Base-by-base conservation (phyloP, 1,140 invertebrate genomes). In the Diachasmimorpha longicaudata region DNA sequence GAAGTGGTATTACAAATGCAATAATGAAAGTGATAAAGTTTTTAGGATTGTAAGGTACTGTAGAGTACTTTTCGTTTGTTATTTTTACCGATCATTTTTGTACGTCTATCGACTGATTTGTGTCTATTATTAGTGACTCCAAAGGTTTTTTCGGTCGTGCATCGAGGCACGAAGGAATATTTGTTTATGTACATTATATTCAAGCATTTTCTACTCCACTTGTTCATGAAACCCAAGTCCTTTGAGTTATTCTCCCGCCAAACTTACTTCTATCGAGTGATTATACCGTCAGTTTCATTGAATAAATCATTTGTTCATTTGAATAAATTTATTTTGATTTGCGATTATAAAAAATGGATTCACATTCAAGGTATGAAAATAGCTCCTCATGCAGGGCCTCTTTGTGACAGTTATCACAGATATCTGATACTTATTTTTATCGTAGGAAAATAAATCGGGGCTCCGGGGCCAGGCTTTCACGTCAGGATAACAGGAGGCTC, bases 401-500 rank as follows among this genome's bases (percentile, higher is more conserved):
- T 63, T 39, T 13, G 25, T 37, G 25, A 37, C 13, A 14, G 5
- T 14, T 19, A 66, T 31, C 21, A 66, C 21, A 66, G 25, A 10
- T 66, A 6, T 31, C 31, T 3, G 31, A 31, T 31, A 31, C 31
- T 31, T 2, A 6, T 31, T 36, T 31, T 21, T 9, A 4, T 58
- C n/a, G 19, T 63, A 63, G 4, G 23, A 23, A 55, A 63, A 63
- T 63, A 63, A 25, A 63, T 37, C 36, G n/a, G n/a, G n/a, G 37
- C 0, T 10, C 14, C 36, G 8, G 44, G 37, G 25, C 19, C 13
- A 69, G 9, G 13, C 23, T 10, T 70, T 81, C 80, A 86, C 19
- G 82, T 85, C 68, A 89, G 79, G 80, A 89, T 86, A 75, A 88
- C 79, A 2, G 83, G 82, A 6, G 83, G 80, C 78, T 85, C 83